Evolutionary conservation across 2,113 vertebrate species (phyloP).

Genomic region (Eublepharis macularius): DNA sequence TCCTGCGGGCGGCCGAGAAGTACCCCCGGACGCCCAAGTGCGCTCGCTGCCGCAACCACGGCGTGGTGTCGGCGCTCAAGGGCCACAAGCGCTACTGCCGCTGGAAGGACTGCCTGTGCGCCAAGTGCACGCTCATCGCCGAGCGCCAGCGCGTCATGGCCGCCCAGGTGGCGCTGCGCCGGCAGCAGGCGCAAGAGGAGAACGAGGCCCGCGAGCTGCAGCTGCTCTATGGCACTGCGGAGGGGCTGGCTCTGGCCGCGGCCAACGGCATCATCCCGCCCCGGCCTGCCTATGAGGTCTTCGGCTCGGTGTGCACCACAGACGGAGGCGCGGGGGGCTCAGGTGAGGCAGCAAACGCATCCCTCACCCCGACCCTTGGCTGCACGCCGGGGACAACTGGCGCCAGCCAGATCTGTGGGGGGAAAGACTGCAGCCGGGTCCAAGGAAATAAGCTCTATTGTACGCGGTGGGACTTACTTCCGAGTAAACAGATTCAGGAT

Average conservation of each 20-base stretch:
- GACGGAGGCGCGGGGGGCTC: constrained; percentile 76
- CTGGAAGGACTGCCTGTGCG: constrained; percentile 99
- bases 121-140: constrained; percentile 97
- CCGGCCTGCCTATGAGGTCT: constrained; percentile 92
- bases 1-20: constrained; percentile 92
- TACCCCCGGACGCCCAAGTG: constrained; percentile 98
- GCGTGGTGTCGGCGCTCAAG: constrained; percentile 95
- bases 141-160: constrained; percentile 99
- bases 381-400: no score
- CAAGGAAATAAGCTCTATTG: no score
- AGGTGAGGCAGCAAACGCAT: constrained; percentile 41
- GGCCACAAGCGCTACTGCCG: constrained; percentile 99
- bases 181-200: constrained; percentile 98
- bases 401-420: neutral
- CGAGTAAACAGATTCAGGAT: neutral
- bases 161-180: constrained; percentile 93
- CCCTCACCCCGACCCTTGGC: neutral
- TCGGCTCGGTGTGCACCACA: constrained; percentile 83
- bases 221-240: constrained; percentile 96
- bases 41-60: constrained; percentile 96
- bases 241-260: constrained; percentile 94
- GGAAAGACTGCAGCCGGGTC: neutral
- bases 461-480: neutral
- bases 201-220: constrained; percentile 96
- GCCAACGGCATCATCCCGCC: constrained; percentile 97